Base-by-base conservation (phyloP, 2,888 invertebrate genomes). In the Chelonus formosanus region DNA sequence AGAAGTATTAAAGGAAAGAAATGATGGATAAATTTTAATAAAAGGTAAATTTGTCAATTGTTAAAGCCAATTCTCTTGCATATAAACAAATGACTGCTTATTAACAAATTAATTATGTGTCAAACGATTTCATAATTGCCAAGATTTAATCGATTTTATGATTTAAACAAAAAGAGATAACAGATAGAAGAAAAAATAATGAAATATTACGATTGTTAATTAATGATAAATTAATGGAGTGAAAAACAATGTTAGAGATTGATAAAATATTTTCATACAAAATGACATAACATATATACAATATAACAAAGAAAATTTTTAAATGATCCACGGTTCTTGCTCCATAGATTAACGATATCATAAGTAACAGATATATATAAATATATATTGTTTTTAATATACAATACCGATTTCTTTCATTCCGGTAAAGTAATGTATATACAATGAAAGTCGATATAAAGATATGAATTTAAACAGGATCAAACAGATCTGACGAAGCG, bases 231-330 rank as follows among this genome's bases (percentile, higher is more conserved):
- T 20, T 20, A 48, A 61, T 70, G 66, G 68, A 64, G 58, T 61
- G 62, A 61, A 20, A 20, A 20, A 20, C 20, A 20, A 20, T 20
- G 67, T 68, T 68, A 48, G 10, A 48, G 5, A 31, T 48, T 67
- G 67, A 68, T 62, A 70, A 68, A 70, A 64, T 70, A 70, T 70
- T 70, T 70, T 70, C 70, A 67, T 70, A 70, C 70, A 62, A 52
- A 59, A 64, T 36, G 45, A 48, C 31, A 48, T 48, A 6, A 48
- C 8, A 31, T 48, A 48, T 6, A 10, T 48, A 48, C 48, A 31
- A 20, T 48, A 48, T 20, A 48, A 48, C 5, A 48, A 48, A 20
- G 10, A 10, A 48, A 20, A 48, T 10, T 20, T n/a, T 8, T 20
- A 48, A 48, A 48, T 4, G 8, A 48, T 48, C 10, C 8, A 48